A percentile compares a stretch with the other conserved stretches of the same genome.
Evolutionary conservation across 2,888 invertebrate genomes (phyloP).

Genomic region (Drosophila cognata): DNA sequence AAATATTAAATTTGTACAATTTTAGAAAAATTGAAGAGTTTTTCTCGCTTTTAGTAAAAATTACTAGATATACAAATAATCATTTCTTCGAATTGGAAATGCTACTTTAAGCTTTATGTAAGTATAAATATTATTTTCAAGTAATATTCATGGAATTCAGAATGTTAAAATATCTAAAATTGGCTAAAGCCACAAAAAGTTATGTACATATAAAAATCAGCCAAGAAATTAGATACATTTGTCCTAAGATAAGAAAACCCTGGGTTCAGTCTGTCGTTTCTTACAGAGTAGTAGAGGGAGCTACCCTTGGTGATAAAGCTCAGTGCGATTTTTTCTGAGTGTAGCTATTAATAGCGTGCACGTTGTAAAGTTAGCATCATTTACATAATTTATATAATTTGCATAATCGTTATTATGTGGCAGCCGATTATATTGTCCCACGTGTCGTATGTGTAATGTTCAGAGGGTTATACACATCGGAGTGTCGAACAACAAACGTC

Average conservation of each 20-base stretch:
- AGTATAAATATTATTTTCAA: neutral
- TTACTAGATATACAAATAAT: neutral
- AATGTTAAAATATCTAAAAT: neutral
- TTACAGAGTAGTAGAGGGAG: neutral
- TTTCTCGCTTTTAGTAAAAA: neutral
- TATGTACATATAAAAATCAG: too few relatives aligned
- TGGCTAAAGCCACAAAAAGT: neutral
- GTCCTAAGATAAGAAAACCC: too few relatives aligned
- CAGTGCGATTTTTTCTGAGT: neutral
- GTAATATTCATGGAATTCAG: neutral
- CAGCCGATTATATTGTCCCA: neutral
- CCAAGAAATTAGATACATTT: too few relatives aligned
- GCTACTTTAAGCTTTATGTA: neutral
- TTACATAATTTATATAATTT: conserved; percentile 18
- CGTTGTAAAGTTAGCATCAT: conserved; percentile 5
- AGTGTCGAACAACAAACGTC: neutral
- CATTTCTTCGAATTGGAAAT: neutral
- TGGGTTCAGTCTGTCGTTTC: neutral
- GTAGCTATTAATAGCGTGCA: conserved; percentile 2
- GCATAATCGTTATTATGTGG: conserved; percentile 11
- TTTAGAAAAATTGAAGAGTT: neutral
- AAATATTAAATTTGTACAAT: neutral
- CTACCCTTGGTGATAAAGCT: too few relatives aligned
- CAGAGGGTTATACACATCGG: neutral
- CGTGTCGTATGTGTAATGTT: conserved; percentile 41